Conservation (phyloP, 2,888 invertebrate species). For the Zaprionus bogoriensis region DNA sequence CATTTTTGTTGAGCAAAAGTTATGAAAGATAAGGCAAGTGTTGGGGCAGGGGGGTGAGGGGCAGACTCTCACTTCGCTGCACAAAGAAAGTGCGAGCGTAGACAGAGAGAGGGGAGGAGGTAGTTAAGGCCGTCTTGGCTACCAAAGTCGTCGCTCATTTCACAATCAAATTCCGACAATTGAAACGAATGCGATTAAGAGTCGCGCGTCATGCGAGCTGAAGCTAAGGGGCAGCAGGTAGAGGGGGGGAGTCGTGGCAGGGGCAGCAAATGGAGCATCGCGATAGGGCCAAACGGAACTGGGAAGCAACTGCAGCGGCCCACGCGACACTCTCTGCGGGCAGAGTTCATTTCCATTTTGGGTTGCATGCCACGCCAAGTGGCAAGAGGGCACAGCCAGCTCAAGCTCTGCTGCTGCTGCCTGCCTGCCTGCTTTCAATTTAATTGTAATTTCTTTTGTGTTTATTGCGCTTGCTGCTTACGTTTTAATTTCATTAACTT, state of each 20-base stretch:
- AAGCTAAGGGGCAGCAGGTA: slow-evolving; percentile 11
- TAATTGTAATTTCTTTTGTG: slow-evolving; percentile 78
- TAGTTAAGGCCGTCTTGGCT: not conserved
- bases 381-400: slow-evolving; percentile 20
- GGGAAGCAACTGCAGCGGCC: slow-evolving; percentile 34
- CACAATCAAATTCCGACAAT: slow-evolving; percentile 76
- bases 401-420: slow-evolving; percentile 49
- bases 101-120: not conserved
- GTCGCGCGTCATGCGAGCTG: slow-evolving; percentile 62
- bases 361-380: slow-evolving; percentile 63
- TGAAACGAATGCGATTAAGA: slow-evolving; percentile 79
- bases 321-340: slow-evolving; percentile 54
- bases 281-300: slow-evolving; percentile 47
- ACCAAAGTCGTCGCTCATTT: slow-evolving; percentile 63
- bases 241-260: not conserved
- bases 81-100: slow-evolving; percentile 49
- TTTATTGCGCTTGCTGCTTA: slow-evolving; percentile 76
- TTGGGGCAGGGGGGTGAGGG: not conserved
- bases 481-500: slow-evolving; percentile 77
- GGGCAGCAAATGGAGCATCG: slow-evolving; percentile 68
- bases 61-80: slow-evolving; percentile 25
- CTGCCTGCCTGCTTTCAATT: slow-evolving; percentile 65
- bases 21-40: slow-evolving; percentile 40
- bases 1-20: slow-evolving; percentile 17
- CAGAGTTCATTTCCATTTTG: slow-evolving; percentile 74